Percentiles rank a stretch among this genome's conserved stretches.
phyloP scores from a whole-genome alignment of 2,888 invertebrate species.

The Maniola hyperantus region DNA sequence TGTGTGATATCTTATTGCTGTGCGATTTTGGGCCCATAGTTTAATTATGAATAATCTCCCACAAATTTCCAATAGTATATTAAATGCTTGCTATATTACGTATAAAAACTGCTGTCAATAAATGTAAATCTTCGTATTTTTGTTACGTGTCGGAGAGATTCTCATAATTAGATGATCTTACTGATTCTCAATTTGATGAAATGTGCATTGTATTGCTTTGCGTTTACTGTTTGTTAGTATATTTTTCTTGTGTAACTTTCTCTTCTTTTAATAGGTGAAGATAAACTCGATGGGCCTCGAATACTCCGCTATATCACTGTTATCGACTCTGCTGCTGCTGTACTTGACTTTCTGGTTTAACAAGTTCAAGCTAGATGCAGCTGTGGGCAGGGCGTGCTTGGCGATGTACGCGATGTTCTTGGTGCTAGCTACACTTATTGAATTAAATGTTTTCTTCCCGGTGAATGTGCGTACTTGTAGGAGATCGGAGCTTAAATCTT shows the following conservation, averaged over 20 bases:
- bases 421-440: constrained; percentile 93
- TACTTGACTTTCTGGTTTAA: constrained; percentile 93
- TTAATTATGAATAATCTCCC: constrained; percentile 31
- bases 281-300: constrained; percentile 96
- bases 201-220: constrained; percentile 20
- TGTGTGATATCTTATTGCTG: constrained; percentile 24
- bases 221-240: constrained; percentile 25
- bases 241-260: constrained; percentile 39
- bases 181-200: neutral
- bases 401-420: constrained; percentile 94
- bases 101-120: neutral
- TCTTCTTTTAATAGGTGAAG: constrained; percentile 83
- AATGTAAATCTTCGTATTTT: neutral
- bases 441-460: constrained; percentile 96
- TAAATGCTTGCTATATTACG: neutral
- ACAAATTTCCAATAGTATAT: neutral
- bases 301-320: constrained; percentile 94
- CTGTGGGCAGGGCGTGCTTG: constrained; percentile 92
- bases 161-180: constrained; percentile 27
- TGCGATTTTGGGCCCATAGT: constrained; percentile 41
- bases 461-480: constrained; percentile 94
- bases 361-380: constrained; percentile 92
- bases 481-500: constrained; percentile 75
- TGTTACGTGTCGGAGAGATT: constrained; percentile 18
- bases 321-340: constrained; percentile 92